These are phyloP conservation scores for Tragelaphus eurycerus DNA, from an alignment of 2,797 vertebrate species.

Conservation along the genomic window DNA sequence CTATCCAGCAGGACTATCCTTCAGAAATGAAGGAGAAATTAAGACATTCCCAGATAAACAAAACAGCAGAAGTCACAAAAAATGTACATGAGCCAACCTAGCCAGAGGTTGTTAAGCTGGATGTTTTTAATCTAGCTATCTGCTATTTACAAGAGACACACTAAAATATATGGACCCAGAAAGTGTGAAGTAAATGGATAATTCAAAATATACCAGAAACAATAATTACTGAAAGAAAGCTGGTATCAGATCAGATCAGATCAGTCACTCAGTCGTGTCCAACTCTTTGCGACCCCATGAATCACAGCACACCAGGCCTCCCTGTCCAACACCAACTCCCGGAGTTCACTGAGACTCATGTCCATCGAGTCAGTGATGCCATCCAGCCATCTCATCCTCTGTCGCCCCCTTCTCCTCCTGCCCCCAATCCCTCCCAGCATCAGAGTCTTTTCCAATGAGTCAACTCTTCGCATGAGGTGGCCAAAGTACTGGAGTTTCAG, in stretches of 20 bases:
- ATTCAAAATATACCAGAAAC: neutral
- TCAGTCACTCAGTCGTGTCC: no score
- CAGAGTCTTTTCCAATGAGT: no score
- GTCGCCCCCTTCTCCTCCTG: no score
- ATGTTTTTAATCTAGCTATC: neutral
- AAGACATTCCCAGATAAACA: neutral
- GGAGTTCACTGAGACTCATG: no score
- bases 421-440: no score
- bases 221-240: neutral
- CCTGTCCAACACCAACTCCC: no score
- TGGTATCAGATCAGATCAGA: neutral
- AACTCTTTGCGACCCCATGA: no score
- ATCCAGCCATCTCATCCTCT: no score
- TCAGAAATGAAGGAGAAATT: neutral
- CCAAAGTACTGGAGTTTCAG: no score
- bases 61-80: neutral
- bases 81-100: neutral
- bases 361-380: no score
- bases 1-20: neutral
- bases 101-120: neutral
- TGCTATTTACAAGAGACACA: neutral
- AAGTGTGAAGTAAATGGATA: neutral
- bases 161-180: neutral
- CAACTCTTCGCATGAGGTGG: no score
- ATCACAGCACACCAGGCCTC: no score